A percentile compares a stretch with the other conserved stretches of the same genome.
phyloP scores from a whole-genome alignment of 2,113 vertebrate genomes.

The Melanerpes aurifrons region DNA sequence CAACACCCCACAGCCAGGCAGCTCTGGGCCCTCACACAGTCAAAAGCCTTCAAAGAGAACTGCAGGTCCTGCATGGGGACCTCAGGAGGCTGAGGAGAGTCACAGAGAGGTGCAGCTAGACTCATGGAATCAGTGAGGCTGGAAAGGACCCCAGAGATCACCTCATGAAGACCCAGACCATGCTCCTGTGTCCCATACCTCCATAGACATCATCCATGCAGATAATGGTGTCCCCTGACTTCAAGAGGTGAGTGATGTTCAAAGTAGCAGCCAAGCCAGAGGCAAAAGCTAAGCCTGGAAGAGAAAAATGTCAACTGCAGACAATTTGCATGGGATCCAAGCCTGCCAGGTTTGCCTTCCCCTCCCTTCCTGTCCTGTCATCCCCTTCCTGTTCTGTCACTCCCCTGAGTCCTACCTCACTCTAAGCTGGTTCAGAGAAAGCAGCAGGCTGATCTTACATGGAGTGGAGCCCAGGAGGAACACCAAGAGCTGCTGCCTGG shows the following conservation, averaged over 20 bases:
- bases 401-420: background rate
- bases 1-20: background rate
- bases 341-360: background rate
- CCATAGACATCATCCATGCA: slow-evolving; percentile 94
- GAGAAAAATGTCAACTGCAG: background rate
- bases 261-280: slow-evolving; percentile 89
- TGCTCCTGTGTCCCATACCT: slow-evolving; percentile 73
- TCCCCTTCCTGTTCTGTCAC: background rate
- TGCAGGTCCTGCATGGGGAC: rapidly evolving
- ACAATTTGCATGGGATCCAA: background rate
- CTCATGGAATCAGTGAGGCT: too few relatives aligned
- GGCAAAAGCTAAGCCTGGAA: slow-evolving; percentile 86
- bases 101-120: background rate
- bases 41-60: background rate
- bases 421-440: background rate
- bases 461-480: background rate
- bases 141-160: too few relatives aligned
- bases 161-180: background rate
- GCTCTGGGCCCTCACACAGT: background rate
- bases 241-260: slow-evolving; percentile 89
- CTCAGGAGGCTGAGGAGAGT: background rate
- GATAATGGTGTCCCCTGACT: slow-evolving; percentile 86
- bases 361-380: background rate
- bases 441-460: background rate
- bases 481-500: background rate